Conservation (phyloP, 2,888 invertebrate genomes). For the Tipula lateralis region DNA sequence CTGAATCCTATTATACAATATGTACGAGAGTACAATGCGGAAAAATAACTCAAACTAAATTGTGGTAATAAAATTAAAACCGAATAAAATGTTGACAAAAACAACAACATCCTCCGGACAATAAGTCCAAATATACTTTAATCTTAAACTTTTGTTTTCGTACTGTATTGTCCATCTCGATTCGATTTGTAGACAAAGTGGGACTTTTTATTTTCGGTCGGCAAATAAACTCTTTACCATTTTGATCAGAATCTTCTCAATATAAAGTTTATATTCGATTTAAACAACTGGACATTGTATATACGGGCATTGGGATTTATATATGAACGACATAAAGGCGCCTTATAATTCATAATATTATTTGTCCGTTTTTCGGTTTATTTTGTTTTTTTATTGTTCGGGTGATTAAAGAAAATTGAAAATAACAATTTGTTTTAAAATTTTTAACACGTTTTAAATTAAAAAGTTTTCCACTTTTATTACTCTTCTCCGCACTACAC, state of each 20-base stretch:
- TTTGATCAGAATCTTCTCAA: not conserved
- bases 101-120: not conserved
- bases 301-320: not conserved
- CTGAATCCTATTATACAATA: not conserved
- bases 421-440: not conserved
- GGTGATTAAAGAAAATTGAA: not conserved
- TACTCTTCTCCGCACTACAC: not conserved
- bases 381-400: not conserved
- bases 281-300: not conserved
- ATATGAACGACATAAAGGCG: not conserved
- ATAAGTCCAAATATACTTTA: not conserved
- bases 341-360: not conserved
- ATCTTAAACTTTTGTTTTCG: not conserved
- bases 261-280: not conserved
- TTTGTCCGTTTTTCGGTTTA: not conserved
- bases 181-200: not conserved
- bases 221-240: not conserved
- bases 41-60: slow-evolving; percentile 1
- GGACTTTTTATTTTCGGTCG: not conserved
- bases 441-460: slow-evolving; percentile 19
- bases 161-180: not conserved
- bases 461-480: not conserved
- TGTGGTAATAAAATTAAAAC: slow-evolving; percentile 24
- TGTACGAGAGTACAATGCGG: not conserved
- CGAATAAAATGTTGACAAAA: not conserved